Base-by-base conservation (phyloP, 2,113 vertebrate species). In the Megaceryle maxima region DNA sequence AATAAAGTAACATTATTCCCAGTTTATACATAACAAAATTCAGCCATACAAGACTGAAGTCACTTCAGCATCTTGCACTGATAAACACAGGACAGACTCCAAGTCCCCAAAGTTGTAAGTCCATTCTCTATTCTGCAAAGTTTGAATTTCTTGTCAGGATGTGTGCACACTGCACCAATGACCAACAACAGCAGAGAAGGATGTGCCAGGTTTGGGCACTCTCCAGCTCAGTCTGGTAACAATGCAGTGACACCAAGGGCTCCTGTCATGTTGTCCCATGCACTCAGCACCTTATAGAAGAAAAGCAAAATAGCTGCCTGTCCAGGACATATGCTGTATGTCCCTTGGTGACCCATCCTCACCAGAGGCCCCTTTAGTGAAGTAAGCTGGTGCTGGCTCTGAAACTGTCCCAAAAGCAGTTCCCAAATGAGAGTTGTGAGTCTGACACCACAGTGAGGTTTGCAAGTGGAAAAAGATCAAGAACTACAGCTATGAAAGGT, bases 111-210 rank as follows among this genome's bases (percentile, higher is more conserved):
- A 57, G 68, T 41, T 77, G 5, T 11, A 70, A 74, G 46, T 25
- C 60, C 1, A 1, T 13, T 33, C 2, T 63, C 51, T 69, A 2
- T 22, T 85, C 31, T 68, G 31, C 29, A 17, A 73, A 55, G 28
- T 62, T 6, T 73, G 17, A 66, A 25, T 44, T 90, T 85, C 44
- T 83, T 2, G 0, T 29, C 0, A 3, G 43, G 29, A 41, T 0
- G 1, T 0, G 0, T 4, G 22, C 1, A 0, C 26, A 5, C 28
- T 0, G 5, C 9, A 14, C 20, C 70, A 1, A 0, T 19, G 41
- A 41, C 50, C 37, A 85, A 1, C 0, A 4, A 43, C 16, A 55
- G 46, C 63, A 82, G 41, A 81, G 64, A 48, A 86, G 50, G 55
- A 31, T 33, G n/a, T 88, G 62, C 43, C 37, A n/a, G 31, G 37